Base-by-base conservation (phyloP, 2,113 vertebrate genomes). In the Stegostoma tigrinum region DNA sequence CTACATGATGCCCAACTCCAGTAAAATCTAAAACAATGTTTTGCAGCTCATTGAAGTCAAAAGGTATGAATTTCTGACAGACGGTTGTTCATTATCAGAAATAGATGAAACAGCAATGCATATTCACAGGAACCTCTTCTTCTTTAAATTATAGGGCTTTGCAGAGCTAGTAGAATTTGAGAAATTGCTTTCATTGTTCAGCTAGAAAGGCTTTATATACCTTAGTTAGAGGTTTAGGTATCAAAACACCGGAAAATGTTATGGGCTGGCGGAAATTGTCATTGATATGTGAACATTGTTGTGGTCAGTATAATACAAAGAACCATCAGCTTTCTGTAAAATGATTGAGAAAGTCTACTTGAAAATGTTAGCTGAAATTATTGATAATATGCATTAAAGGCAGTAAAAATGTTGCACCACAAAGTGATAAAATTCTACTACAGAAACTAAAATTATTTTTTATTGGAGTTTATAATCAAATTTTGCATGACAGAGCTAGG, bases 401-500 rank as follows among this genome's bases (percentile, higher is more conserved):
- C 42, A 72, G 12, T 72, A 70, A 95, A 75, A 0, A 30, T 2
- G 52, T 72, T 27, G 68, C 94, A 95, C 19, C 42, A 48, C 42
- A 95, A 72, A 48, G 7, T 70, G 3, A 23, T 70, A 52, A 21
- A 45, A 68, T 94, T 67, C 8, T 94, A 24, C 45, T 68, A 68
- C 24, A 66, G 68, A 72, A 52, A 95, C 15, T 3, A 52, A 72
- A 70, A 72, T 95, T 95, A 4, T 0, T 95, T 95, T 52, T 70
- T 72, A 30, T 95, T 95, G 94, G 12, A 70, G 67, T 27, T 52
- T 72, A 0, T 72, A 95, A 95, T 75, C 67, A 72, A 48, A 95
- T 95, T 95, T 95, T n/a, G 42, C 42, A 70, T 70, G 94, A 95
- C 94, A 95, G 67, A 24, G 42, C 67, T 15, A 45, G 42, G 42